Evolutionary conservation across 2,797 vertebrate genomes (phyloP).

Genomic region (Nannoperca australis): DNA sequence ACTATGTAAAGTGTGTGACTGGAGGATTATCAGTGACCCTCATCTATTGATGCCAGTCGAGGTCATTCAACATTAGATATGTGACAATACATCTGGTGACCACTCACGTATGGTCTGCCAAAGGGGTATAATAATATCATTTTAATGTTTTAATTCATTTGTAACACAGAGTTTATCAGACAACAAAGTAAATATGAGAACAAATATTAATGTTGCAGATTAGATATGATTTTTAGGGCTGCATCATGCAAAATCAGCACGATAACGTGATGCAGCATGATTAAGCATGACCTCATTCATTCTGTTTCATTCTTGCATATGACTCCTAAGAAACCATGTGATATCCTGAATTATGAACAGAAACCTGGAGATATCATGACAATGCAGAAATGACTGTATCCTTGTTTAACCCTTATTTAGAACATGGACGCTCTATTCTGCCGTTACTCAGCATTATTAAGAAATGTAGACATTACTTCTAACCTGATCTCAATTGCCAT

Average conservation of each 20-base stretch:
- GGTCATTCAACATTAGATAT: background rate
- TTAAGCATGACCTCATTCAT: conserved; percentile 13
- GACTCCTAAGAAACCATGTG: conserved; percentile 19
- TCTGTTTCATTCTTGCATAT: conserved; percentile 8
- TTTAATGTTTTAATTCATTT: background rate
- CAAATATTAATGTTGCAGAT: background rate
- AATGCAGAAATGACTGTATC: conserved; percentile 13
- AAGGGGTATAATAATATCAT: background rate
- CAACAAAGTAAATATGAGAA: background rate
- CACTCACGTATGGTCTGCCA: background rate
- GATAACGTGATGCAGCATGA: conserved; percentile 34
- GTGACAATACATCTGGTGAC: background rate
- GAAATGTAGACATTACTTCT: background rate
- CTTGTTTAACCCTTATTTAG: conserved; percentile 11
- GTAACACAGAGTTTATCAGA: background rate
- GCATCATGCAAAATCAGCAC: conserved; percentile 17
- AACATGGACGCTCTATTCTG: background rate
- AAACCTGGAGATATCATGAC: conserved; percentile 43
- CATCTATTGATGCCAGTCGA: background rate
- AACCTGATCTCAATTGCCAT: background rate
- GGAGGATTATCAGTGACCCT: background rate
- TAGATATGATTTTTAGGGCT: background rate
- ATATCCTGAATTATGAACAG: conserved; percentile 32
- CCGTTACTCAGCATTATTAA: background rate
- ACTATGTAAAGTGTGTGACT: too few species aligned